Conservation (phyloP, 1,140 invertebrate species). For the Apis laboriosa region DNA sequence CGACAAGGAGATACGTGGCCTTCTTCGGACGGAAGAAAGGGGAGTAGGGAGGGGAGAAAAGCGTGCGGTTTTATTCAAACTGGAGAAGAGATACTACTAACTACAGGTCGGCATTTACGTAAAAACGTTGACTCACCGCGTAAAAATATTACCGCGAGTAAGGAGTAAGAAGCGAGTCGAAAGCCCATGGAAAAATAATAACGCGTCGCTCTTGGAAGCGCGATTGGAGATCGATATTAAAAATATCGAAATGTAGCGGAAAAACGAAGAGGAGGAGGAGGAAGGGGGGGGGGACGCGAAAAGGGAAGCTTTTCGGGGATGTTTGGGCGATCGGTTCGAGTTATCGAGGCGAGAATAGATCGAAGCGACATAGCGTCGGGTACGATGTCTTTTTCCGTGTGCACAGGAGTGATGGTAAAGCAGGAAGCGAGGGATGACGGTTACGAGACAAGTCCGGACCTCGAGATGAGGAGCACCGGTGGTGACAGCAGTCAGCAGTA, state of each 20-base stretch:
- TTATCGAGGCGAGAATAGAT: conserved; percentile 14
- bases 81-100: neutral
- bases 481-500: conserved; percentile 81
- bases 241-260: neutral
- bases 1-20: too few species aligned
- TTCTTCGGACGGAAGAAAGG: neutral
- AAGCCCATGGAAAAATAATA: conserved; percentile 31
- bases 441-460: conserved; percentile 91
- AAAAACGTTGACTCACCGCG: conserved; percentile 18
- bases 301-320: neutral
- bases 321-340: too few species aligned
- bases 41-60: neutral
- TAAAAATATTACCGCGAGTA: conserved; percentile 6
- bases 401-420: conserved; percentile 83
- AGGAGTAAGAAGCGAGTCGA: neutral
- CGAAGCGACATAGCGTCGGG: conserved; percentile 36
- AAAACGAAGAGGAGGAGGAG: neutral
- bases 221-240: conserved; percentile 16
- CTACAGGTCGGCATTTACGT: neutral
- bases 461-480: conserved; percentile 83
- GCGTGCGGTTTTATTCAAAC: conserved; percentile 6
- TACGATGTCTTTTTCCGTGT: conserved; percentile 52
- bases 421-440: conserved; percentile 91
- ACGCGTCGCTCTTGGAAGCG: neutral
- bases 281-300: neutral